phyloP scores from a whole-genome alignment of 1,140 invertebrate species.

The Solenopsis fugax region DNA sequence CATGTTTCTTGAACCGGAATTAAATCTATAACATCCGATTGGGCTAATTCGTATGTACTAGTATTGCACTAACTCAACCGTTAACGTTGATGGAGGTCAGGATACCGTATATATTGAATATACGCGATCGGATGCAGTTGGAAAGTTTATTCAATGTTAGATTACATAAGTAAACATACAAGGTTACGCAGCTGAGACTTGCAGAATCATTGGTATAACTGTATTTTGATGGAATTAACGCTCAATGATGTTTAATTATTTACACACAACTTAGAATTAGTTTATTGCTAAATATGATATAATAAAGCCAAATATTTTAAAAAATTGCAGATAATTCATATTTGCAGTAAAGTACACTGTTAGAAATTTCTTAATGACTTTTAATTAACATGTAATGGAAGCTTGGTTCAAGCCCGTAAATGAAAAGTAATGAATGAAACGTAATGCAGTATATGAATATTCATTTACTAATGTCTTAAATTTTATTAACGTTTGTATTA shows the following conservation, averaged over 20 bases:
- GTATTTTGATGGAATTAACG: background rate
- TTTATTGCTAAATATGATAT: background rate
- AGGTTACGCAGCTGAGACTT: background rate
- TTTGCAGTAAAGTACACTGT: background rate
- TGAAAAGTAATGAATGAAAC: too few relatives aligned
- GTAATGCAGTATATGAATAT: too few relatives aligned
- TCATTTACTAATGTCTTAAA: too few relatives aligned
- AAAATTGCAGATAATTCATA: background rate
- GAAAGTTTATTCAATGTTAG: slow-evolving; percentile 33
- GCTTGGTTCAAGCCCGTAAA: too few relatives aligned
- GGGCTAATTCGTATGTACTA: slow-evolving; percentile 34
- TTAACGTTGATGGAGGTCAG: slow-evolving; percentile 32
- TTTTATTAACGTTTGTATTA: too few relatives aligned
- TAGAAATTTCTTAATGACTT: too few relatives aligned
- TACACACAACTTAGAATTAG: background rate
- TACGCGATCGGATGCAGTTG: slow-evolving; percentile 1
- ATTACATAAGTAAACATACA: slow-evolving; percentile 39
- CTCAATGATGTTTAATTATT: background rate
- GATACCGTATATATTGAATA: background rate
- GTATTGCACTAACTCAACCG: slow-evolving; percentile 29
- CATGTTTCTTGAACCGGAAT: slow-evolving; percentile 39
- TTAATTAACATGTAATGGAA: too few relatives aligned
- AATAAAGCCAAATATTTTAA: background rate
- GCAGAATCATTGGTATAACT: background rate
- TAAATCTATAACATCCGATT: slow-evolving; percentile 48